Evolutionary conservation across 1,140 invertebrate species (phyloP).

Genomic region (Sipha flava): DNA sequence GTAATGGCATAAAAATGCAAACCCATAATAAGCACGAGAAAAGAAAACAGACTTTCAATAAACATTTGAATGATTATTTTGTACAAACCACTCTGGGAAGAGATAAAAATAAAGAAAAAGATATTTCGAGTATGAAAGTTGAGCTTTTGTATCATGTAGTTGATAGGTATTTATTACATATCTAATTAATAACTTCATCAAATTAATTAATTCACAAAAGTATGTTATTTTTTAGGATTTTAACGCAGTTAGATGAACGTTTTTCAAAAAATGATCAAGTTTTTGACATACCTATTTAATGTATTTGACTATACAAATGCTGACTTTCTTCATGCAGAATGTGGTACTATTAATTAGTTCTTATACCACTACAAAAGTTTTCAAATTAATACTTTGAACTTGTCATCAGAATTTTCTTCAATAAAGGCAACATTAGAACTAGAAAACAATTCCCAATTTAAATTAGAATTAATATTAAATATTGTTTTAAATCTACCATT

Average conservation of each 20-base stretch:
- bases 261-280: not conserved
- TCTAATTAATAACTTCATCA: too few relatives aligned
- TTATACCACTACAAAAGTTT: not conserved
- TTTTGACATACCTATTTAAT: not conserved
- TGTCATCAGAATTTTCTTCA: not conserved
- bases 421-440: not conserved
- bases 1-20: too few relatives aligned
- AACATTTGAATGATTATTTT: too few relatives aligned
- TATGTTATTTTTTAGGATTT: not conserved
- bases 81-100: too few relatives aligned
- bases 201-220: too few relatives aligned
- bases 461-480: not conserved
- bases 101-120: too few relatives aligned
- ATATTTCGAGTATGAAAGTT: too few relatives aligned
- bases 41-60: too few relatives aligned
- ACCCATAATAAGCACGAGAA: too few relatives aligned
- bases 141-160: too few relatives aligned
- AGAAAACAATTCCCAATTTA: not conserved
- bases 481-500: not conserved
- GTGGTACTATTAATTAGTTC: not conserved
- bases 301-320: not conserved
- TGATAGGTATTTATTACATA: too few relatives aligned
- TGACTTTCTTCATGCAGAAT: not conserved
- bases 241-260: not conserved
- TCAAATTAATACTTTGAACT: not conserved